phyloP scores from a whole-genome alignment of 2,797 vertebrate genomes.

The Bufotes viridis region DNA sequence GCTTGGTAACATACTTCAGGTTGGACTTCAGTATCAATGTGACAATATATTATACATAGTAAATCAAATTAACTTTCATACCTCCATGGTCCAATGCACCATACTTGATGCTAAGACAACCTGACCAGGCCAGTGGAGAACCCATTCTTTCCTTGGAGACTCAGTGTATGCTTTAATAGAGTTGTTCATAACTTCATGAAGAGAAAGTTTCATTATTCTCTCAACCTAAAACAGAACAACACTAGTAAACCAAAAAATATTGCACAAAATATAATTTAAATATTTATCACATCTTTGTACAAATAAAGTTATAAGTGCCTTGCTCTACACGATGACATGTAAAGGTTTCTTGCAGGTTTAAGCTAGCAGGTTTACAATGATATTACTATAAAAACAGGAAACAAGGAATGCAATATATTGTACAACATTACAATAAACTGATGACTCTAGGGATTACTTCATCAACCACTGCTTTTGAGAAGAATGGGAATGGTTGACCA shows the following conservation, averaged over 20 bases:
- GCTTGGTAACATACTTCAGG: no score
- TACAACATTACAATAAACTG: no score
- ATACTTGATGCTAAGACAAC: conserved; percentile 45
- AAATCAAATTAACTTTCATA: conserved; percentile 24
- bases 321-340: background rate
- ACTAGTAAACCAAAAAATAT: conserved; percentile 12
- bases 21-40: no score
- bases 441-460: no score
- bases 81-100: conserved; percentile 46
- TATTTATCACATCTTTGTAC: background rate
- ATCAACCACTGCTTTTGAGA: no score
- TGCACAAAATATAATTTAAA: background rate
- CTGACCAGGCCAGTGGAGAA: conserved; percentile 62
- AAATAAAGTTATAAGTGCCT: background rate
- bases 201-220: conserved; percentile 47
- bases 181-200: conserved; percentile 48
- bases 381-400: no score
- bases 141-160: background rate
- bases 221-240: conserved; percentile 55
- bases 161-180: background rate
- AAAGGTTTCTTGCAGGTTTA: background rate
- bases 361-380: no score
- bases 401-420: no score
- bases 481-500: no score
- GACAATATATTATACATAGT: no score